Conservation (phyloP, 2,797 vertebrate genomes). For the Lindbergichthys nudifrons region DNA sequence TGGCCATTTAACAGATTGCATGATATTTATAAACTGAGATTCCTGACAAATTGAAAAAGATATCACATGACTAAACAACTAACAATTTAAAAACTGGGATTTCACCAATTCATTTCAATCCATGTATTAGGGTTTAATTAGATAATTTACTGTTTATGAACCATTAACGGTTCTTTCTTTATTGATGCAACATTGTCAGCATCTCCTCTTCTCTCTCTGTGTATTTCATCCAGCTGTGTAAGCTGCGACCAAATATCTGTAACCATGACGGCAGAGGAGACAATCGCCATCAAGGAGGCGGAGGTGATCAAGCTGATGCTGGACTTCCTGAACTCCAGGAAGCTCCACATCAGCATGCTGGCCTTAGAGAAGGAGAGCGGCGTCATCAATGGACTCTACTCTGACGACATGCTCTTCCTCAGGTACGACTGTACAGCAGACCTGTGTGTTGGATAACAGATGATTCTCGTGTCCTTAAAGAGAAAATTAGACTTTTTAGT, state of each 20-base stretch:
- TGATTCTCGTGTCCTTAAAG: background rate
- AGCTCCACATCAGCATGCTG: slow-evolving; percentile 98
- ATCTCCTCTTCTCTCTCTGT: background rate
- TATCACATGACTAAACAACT: background rate
- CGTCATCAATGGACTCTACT: slow-evolving; percentile 96
- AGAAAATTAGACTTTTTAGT: background rate
- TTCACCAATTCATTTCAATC: background rate
- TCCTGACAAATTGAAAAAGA: background rate
- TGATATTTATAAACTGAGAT: background rate
- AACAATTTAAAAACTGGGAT: background rate
- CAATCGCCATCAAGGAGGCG: slow-evolving; percentile 94
- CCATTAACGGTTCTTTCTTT: rapidly evolving
- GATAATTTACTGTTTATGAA: background rate
- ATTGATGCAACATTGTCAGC: background rate
- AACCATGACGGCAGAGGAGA: slow-evolving; percentile 96
- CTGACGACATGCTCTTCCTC: slow-evolving; percentile 98
- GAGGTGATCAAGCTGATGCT: slow-evolving; percentile 97
- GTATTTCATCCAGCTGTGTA: slow-evolving; percentile 7
- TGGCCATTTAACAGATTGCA: background rate
- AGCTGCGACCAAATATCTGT: slow-evolving; percentile 36
- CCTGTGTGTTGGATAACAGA: background rate
- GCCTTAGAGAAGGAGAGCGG: slow-evolving; percentile 97
- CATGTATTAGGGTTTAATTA: background rate
- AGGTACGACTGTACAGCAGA: slow-evolving; percentile 81
- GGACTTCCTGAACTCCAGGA: slow-evolving; percentile 95